Evolutionary conservation across 2,888 invertebrate genomes (phyloP), one percentile per base, ranked within the genome.

Genomic region (Chrysolina oricalcia): DNA sequence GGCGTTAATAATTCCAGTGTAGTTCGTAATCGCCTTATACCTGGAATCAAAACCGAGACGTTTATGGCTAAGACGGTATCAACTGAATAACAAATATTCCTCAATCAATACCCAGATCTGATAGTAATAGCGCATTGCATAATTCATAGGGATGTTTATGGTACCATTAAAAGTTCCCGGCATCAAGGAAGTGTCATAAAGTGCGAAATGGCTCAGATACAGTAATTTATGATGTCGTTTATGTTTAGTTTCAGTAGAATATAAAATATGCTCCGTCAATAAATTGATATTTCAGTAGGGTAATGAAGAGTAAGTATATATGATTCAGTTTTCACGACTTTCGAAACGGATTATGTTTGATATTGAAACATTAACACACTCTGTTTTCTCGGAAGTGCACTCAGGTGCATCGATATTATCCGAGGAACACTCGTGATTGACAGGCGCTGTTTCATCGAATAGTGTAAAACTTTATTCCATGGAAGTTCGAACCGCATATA

Each of bases 91-190:
- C 59, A 15, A 21, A 17, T 53, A 21, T 13, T 23, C 59, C 13
- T 59, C 27, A 17, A 59, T 59, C 59, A 59, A 59, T 59, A 59
- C 19, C 1, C 27, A 5, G n/a, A 59, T 59, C 59, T 59, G 59
- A 35, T 59, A 59, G 15, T 59, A 59, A 8, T 59, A 59, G 59
- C 27, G 27, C 59, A 19, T 35, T 59, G 35, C 59, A 59, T 59
- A 27, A 59, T 59, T 59, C 59, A 59, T 59, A 27, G 6, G 59
- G 23, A 59, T 59, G 59, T 59, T 35, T 59, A 59, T 23, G 35
- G 35, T 13, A 35, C 59, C 59, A 59, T 59, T 59, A 59, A 59
- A 59, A 59, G 59, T 59, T 59, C 59, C 59, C n/a, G n/a, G n/a
- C 59, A 59, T 23, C 59, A 23, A 59, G 59, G 53, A 53, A 53